Evolutionary conservation across 2,797 vertebrate genomes (phyloP), one percentile per base, ranked within the genome.

Genomic region (Anolis apletophallus): DNA sequence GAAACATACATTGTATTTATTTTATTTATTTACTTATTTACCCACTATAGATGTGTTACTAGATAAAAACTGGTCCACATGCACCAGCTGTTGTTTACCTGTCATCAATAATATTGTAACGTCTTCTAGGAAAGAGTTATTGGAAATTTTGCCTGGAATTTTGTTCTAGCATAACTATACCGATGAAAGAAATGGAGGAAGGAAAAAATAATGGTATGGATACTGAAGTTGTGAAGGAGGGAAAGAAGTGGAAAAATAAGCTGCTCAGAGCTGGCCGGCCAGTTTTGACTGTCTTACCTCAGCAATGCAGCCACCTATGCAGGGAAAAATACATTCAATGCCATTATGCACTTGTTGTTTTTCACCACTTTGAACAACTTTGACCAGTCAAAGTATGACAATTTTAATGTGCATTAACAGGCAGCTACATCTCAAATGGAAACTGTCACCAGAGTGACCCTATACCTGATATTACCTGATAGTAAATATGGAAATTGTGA

Each of bases 291-390:
- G 61, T 64, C 10, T 64, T 26, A 8, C 61, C 61, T 64, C 26
- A 64, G 8, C 9, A 64, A 8, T 64, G 26, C 61, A 26, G 23
- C 23, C 61, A 64, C 9, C 2, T 3, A 11, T 29, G 7, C 5
- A 6, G 26, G 61, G 9, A 12, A 64, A 64, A 64, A 29, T 64
- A 10, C 26, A 29, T 64, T 12, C 61, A 64, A 10, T 64, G 7
- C 8, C 10, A 64, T 29, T 29, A 19, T 64, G 26, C 26, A 64
- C 26, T 64, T 3, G 87, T 86, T 85, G 26, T 84, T 87, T 92
- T 95, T 87, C 67, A 90, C 55, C 80, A 92, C 85, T 67, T 81
- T 77, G 89, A 91, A 87, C 59, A 74, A 84, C 86, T 92, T 89
- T 92, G 89, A 89, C 87, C 79, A 78, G 17, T 73, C 75, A 50